phyloP scores from a whole-genome alignment of 2,113 vertebrate genomes.

The Thunnus maccoyii region DNA sequence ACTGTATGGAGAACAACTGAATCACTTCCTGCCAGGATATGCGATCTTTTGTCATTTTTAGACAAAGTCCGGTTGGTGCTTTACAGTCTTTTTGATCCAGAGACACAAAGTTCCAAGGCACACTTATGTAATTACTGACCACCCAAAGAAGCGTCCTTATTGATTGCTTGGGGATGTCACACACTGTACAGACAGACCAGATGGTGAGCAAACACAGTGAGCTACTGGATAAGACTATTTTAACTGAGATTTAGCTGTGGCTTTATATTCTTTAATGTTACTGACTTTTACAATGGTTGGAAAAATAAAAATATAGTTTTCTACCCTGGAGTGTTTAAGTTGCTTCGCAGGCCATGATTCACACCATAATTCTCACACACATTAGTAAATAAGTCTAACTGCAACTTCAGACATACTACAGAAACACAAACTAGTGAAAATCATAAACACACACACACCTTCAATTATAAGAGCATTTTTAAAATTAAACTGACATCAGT shows the following conservation, averaged over 20 bases:
- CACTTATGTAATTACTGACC: slow-evolving; percentile 18
- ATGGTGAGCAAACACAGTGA: slow-evolving; percentile 34
- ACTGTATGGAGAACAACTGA: background rate
- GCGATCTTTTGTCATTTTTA: background rate
- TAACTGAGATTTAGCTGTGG: background rate
- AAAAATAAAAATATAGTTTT: background rate
- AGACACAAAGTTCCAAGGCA: background rate
- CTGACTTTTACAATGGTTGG: background rate
- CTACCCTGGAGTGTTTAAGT: background rate
- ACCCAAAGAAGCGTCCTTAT: slow-evolving; percentile 29
- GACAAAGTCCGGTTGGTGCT: background rate
- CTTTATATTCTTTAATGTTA: background rate
- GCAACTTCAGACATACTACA: too few relatives aligned
- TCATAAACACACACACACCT: too few relatives aligned
- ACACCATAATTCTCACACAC: background rate
- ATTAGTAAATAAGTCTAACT: background rate
- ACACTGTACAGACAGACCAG: slow-evolving; percentile 32
- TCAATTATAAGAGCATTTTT: too few relatives aligned
- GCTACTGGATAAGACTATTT: slow-evolving; percentile 1
- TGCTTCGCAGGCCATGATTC: background rate
- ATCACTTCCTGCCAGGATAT: background rate
- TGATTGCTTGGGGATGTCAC: slow-evolving; percentile 36
- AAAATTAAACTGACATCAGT: too few relatives aligned
- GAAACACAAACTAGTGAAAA: too few relatives aligned
- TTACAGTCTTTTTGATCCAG: background rate